Evolutionary conservation across 1,140 invertebrate species (phyloP), one percentile per base, ranked within the genome.

Genomic region (Octopus sinensis): DNA sequence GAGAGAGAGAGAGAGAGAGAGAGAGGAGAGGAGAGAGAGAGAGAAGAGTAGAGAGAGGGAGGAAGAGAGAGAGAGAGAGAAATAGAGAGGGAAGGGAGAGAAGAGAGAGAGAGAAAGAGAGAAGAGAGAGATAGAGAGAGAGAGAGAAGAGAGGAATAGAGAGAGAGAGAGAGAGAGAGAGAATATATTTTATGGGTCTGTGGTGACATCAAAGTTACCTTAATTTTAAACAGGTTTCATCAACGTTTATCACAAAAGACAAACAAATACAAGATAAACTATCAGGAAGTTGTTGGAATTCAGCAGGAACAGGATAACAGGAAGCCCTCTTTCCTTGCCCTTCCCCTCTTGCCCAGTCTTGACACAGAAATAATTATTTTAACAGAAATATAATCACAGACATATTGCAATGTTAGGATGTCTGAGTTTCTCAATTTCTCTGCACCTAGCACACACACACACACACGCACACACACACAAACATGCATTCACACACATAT

Each of bases 91-190:
- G 17, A 62, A 62, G 6, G 56, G 17, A 17, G 17, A 17, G 17
- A 17, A 62, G 56, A 62, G 17, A 62, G 56, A 62, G 56, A 7
- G 56, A 62, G 56, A 62, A 17, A 7, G 56, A 62, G 6, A 62
- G 17, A 17, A 62, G 56, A 7, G 17, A 62, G 17, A 62, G 6
- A 62, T 6, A 62, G 17, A 62, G 56, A 62, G 56, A 62, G 56
- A 62, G 56, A 62, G 56, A 17, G 17, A 17, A 62, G 5, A 71
- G 68, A 71, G 68, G 30, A 23, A 71, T 13, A 71, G 68, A 71
- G 68, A 71, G 68, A 71, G 68, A 71, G 68, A 71, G 68, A 71
- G 68, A 71, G 68, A 71, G 68, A 71, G 68, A 71, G 68, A 71
- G 68, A 71, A 23, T n/a, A 43, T 43, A 2, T 43, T 43, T 43